A percentile compares a stretch with the other conserved stretches of the same genome.
These are phyloP conservation scores for Ramphastos sulfuratus DNA, from an alignment of 2,113 vertebrate species.

Conservation along the genomic window DNA sequence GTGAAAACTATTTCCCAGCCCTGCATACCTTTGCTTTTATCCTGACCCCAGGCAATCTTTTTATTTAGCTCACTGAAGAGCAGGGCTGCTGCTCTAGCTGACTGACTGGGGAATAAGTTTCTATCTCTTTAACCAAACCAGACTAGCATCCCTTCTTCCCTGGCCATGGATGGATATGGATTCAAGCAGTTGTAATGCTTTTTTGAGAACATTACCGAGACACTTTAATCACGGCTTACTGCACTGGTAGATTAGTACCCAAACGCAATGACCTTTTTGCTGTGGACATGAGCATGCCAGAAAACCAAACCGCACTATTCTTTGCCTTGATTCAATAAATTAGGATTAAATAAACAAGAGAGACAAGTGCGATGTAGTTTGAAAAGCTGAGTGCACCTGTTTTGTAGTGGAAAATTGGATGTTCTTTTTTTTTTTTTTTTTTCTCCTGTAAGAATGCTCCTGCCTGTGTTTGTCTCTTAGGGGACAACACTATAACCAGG, in stretches of 20 bases:
- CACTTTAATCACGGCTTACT: slow-evolving; percentile 67
- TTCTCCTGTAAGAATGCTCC: not conserved
- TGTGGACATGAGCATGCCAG: slow-evolving; percentile 44
- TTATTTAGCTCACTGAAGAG: slow-evolving; percentile 65
- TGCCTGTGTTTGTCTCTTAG: slow-evolving; percentile 9
- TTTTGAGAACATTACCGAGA: slow-evolving; percentile 14
- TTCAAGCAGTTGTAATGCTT: slow-evolving; percentile 51
- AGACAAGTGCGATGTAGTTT: slow-evolving; percentile 46
- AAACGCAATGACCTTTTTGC: slow-evolving; percentile 41
- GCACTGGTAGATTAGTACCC: slow-evolving; percentile 64
- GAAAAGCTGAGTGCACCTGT: slow-evolving; percentile 64
- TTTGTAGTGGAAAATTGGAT: slow-evolving; percentile 63
- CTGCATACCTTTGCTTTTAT: slow-evolving; percentile 64
- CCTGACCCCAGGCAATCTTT: slow-evolving; percentile 61
- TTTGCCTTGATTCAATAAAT: slow-evolving; percentile 13
- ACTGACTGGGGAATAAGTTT: slow-evolving; percentile 52
- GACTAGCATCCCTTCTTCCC: slow-evolving; percentile 33
- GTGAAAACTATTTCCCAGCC: slow-evolving; percentile 49
- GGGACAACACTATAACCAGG: not conserved
- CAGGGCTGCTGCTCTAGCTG: slow-evolving; percentile 42
- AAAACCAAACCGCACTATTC: slow-evolving; percentile 38
- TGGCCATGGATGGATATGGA: slow-evolving; percentile 41
- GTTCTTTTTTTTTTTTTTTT: not conserved
- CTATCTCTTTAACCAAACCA: slow-evolving; percentile 48
- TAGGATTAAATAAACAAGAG: slow-evolving; percentile 52